phyloP scores from a whole-genome alignment of 2,888 invertebrate species.

The Chloroclysta siterata region DNA sequence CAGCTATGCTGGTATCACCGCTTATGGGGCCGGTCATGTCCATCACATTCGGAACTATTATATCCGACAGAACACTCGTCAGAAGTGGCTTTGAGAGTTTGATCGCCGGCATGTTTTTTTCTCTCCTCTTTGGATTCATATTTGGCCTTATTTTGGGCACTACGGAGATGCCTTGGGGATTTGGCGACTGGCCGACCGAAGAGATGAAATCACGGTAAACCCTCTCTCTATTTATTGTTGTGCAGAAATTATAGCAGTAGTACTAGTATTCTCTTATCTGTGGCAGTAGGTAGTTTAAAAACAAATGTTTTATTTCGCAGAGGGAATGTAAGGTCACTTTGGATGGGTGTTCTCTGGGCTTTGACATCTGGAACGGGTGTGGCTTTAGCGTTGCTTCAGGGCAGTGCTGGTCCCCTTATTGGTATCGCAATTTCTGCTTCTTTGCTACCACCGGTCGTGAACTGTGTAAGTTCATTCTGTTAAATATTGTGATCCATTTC shows the following conservation, averaged over 20 bases:
- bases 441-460: conserved; percentile 92
- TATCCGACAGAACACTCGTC: conserved; percentile 89
- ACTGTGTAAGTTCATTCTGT: conserved; percentile 87
- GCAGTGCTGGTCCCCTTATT: conserved; percentile 93
- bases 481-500: neutral
- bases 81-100: conserved; percentile 89
- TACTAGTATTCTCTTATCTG: too few relatives aligned
- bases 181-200: conserved; percentile 90
- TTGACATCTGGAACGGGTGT: conserved; percentile 92
- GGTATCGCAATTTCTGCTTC: conserved; percentile 96
- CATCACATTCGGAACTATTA: conserved; percentile 93
- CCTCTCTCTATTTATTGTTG: neutral
- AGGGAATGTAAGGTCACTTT: conserved; percentile 88
- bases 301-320: conserved; percentile 65
- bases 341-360: conserved; percentile 92
- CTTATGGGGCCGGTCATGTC: conserved; percentile 95
- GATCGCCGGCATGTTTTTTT: conserved; percentile 89
- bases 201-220: conserved; percentile 90
- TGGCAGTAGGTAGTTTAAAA: too few relatives aligned
- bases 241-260: neutral
- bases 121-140: conserved; percentile 91
- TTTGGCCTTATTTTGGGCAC: conserved; percentile 90
- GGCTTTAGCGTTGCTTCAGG: conserved; percentile 93
- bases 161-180: conserved; percentile 91
- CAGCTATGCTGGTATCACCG: conserved; percentile 91